These are phyloP conservation scores for Nipponacmea schrenckii DNA, from an alignment of 2,888 invertebrate species.

Conservation along the genomic window DNA sequence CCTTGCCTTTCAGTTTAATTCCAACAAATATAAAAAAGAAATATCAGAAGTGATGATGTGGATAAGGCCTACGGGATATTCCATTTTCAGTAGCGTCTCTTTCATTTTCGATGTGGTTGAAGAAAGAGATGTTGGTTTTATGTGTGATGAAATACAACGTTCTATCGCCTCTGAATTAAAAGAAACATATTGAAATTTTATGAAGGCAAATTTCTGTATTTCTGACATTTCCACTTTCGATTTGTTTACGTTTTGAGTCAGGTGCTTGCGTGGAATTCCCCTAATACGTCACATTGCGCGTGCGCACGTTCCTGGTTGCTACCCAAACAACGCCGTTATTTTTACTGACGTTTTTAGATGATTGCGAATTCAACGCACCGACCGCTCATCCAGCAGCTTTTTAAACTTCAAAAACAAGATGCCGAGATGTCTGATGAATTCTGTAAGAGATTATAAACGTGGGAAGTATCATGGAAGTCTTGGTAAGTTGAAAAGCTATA, in stretches of 20 bases:
- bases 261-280: constrained; percentile 1
- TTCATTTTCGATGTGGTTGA: too few relatives aligned
- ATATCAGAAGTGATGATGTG: too few relatives aligned
- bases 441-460: constrained; percentile 45
- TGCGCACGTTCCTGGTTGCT: background rate
- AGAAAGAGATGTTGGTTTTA: too few relatives aligned
- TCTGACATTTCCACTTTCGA: too few relatives aligned
- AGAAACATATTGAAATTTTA: too few relatives aligned
- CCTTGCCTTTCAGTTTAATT: too few relatives aligned
- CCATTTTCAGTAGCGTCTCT: too few relatives aligned
- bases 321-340: background rate
- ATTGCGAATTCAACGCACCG: background rate
- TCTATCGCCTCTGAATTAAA: too few relatives aligned
- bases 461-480: constrained; percentile 40
- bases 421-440: constrained; percentile 51
- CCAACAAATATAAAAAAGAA: too few relatives aligned
- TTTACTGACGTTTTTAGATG: background rate
- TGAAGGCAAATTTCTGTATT: too few relatives aligned
- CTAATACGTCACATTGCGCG: background rate
- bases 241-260: background rate
- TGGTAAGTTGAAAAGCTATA: constrained; percentile 32
- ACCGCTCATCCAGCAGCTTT: background rate
- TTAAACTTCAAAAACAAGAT: constrained; percentile 33
- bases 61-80: too few relatives aligned
- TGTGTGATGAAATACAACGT: too few relatives aligned